Evolutionary conservation across 1,140 invertebrate genomes (phyloP).

Genomic region (Caenorhabditis remanei): DNA sequence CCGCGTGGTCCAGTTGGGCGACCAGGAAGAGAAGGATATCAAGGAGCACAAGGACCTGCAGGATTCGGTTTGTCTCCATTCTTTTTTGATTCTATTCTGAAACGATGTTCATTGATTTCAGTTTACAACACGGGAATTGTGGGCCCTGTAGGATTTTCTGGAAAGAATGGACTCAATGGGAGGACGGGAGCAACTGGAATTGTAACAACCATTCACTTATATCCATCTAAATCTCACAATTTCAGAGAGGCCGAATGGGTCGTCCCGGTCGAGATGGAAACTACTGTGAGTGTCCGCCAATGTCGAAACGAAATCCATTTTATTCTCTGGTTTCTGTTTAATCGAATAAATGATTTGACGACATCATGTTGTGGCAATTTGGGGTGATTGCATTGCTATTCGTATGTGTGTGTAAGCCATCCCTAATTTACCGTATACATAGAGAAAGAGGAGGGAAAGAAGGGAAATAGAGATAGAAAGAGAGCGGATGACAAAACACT

Average conservation of each 20-base stretch:
- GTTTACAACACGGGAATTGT: slow-evolving; percentile 59
- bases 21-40: slow-evolving; percentile 57
- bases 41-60: slow-evolving; percentile 57
- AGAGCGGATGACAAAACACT: slow-evolving; percentile 31
- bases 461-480: background rate
- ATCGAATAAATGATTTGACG: slow-evolving; percentile 31
- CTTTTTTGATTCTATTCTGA: background rate
- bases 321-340: background rate
- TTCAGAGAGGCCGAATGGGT: slow-evolving; percentile 1
- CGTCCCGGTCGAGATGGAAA: slow-evolving; percentile 21
- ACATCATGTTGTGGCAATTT: slow-evolving; percentile 6
- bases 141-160: slow-evolving; percentile 64
- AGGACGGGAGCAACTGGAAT: background rate
- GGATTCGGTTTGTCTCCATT: slow-evolving; percentile 60
- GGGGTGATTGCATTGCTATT: slow-evolving; percentile 9
- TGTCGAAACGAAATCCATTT: slow-evolving; percentile 14
- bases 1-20: slow-evolving; percentile 51
- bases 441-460: background rate
- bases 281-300: slow-evolving; percentile 35
- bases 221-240: background rate
- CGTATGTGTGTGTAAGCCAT: background rate
- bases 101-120: background rate
- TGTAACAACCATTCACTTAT: background rate
- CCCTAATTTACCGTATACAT: background rate
- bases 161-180: slow-evolving; percentile 55